Conservation (phyloP, 2,888 invertebrate species). For the Dryocosmus kuriphilus region DNA sequence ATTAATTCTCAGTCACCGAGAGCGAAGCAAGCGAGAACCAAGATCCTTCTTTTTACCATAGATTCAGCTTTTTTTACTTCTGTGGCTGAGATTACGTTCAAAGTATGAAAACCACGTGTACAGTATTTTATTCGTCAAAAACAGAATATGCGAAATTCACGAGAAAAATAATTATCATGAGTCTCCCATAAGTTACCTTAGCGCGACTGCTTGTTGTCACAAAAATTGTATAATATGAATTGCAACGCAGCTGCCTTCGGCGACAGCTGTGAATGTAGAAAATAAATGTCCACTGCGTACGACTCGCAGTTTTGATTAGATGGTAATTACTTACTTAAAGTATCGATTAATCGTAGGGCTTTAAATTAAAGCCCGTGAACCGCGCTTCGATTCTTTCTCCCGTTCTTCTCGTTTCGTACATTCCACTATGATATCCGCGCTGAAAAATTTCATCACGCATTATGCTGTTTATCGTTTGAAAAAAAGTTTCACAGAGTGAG, state of each 20-base stretch:
- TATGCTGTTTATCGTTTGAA: not conserved
- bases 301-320: conserved; percentile 13
- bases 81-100: not conserved
- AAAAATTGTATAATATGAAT: conserved; percentile 6
- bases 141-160: conserved; percentile 18
- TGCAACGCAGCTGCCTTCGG: not conserved
- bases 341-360: not conserved
- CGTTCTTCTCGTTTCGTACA: conserved; percentile 2
- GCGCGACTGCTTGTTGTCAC: conserved; percentile 7
- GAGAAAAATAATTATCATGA: conserved; percentile 16
- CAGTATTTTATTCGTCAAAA: conserved; percentile 40
- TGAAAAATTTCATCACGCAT: not conserved
- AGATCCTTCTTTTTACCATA: not conserved
- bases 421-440: conserved; percentile 5
- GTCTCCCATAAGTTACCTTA: conserved; percentile 59
- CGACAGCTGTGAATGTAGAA: not conserved
- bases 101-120: conserved; percentile 11
- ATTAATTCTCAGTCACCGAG: not conserved
- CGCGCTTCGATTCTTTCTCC: conserved; percentile 6
- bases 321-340: conserved; percentile 17
- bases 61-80: conserved; percentile 1
- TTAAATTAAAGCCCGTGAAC: not conserved
- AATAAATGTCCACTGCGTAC: not conserved
- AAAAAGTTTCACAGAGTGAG: not conserved
- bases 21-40: not conserved